Base-by-base conservation (phyloP, 2,797 vertebrate genomes). In the Agapornis canus region DNA sequence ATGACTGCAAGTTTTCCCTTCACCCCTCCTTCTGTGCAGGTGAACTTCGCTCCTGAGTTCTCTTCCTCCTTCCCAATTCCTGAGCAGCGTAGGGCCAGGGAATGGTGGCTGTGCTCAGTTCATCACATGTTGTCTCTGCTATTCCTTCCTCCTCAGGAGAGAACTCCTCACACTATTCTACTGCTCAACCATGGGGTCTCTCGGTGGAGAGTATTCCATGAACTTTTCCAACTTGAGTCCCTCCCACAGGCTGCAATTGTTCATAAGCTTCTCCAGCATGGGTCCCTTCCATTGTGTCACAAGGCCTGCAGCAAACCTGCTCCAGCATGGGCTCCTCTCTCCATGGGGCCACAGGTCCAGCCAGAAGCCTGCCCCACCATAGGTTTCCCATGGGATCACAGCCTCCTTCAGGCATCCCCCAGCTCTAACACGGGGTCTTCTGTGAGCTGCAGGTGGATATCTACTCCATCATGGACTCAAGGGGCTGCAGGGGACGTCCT, bases 51-150 rank as follows among this genome's bases (percentile, higher is more conserved):
- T 76, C 40, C 19, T 2, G 3, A 8, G 84, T 64, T 85, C 48
- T 71, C 13, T 47, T 6, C 32, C 11, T 78, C 14, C 21, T 87
- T 22, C 25, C 10, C 31, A 8, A 1, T 29, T 29, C 37, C 0
- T 0, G 17, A 4, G 7, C 26, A 45, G 29, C 14, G 5, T 8
- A 14, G 10, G 17, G 21, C 25, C 1, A 4, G 20, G 15, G 25
- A 68, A 7, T 15, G 26, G 13, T 4, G 3, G 1, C n/a, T 63
- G 6, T 4, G 5, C 21, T 75, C 23, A 26, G 6, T 43, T 76
- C 17, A 60, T 68, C 32, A 18, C 13, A 8, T 2, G 0, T 20
- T 64, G 5, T 37, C 21, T 60, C 40, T 82, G 17, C 17, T 0
- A 1, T 9, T 82, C 16, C 12, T 60, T 85, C 14, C 18, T 60